Conservation (phyloP, 1,140 invertebrate genomes). For the Drosophila azteca region DNA sequence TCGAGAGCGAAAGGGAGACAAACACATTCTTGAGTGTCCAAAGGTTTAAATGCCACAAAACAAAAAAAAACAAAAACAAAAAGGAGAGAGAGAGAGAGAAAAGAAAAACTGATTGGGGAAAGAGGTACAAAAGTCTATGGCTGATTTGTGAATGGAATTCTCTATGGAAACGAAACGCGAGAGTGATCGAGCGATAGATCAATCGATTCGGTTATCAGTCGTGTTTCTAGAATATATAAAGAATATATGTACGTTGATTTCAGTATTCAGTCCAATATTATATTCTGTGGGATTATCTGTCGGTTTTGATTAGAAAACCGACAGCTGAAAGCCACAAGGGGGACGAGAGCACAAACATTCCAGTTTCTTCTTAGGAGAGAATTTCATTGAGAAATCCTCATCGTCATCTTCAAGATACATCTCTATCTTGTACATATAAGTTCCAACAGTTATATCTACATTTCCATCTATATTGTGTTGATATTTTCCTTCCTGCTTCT, state of each 20-base stretch:
- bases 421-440: too few relatives aligned
- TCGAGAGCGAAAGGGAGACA: slow-evolving; percentile 1
- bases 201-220: slow-evolving; percentile 38
- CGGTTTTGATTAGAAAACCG: slow-evolving; percentile 41
- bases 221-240: too few relatives aligned
- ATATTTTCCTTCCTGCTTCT: slow-evolving; percentile 20
- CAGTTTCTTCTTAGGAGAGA: too few relatives aligned
- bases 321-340: background rate
- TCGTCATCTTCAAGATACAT: too few relatives aligned
- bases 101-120: slow-evolving; percentile 18
- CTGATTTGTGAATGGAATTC: slow-evolving; percentile 78
- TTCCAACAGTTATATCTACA: background rate
- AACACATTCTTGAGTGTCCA: slow-evolving; percentile 45
- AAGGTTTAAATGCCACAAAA: slow-evolving; percentile 33
- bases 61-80: background rate
- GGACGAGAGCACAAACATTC: slow-evolving; percentile 46
- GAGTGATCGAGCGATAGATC: slow-evolving; percentile 35
- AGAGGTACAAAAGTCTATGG: slow-evolving; percentile 38
- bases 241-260: too few relatives aligned
- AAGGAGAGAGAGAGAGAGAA: slow-evolving; percentile 1
- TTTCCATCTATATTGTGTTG: slow-evolving; percentile 16
- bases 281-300: slow-evolving; percentile 39
- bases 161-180: slow-evolving; percentile 17
- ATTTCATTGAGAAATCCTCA: too few relatives aligned
- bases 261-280: slow-evolving; percentile 30